These are phyloP conservation scores for Parauchenoglanis ngamensis DNA, from an alignment of 2,797 vertebrate genomes.

Conservation along the genomic window DNA sequence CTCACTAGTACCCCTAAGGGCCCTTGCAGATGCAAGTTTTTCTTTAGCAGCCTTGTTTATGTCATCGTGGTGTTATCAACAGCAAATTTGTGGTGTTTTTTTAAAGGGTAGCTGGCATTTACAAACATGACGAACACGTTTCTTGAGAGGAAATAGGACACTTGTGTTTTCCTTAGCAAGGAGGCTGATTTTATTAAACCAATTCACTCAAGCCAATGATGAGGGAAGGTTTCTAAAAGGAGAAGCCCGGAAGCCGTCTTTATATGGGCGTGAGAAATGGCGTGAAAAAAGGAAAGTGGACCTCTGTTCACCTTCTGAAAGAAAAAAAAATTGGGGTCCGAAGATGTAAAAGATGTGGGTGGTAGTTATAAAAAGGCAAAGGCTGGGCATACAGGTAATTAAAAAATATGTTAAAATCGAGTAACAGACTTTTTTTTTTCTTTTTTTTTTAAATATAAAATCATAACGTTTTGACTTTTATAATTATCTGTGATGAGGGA, in stretches of 20 bases:
- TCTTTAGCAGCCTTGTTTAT: slow-evolving; percentile 33
- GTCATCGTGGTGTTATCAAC: slow-evolving; percentile 29
- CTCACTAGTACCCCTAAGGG: slow-evolving; percentile 39
- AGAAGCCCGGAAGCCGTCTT: background rate
- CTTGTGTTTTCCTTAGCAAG: background rate
- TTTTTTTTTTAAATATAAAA: too few relatives aligned
- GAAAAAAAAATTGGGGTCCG: background rate
- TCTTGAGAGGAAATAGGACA: slow-evolving; percentile 19
- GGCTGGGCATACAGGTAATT: background rate
- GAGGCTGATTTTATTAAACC: slow-evolving; percentile 14
- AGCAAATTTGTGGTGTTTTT: slow-evolving; percentile 31
- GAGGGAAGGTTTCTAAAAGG: background rate
- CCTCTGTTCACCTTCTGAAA: too few relatives aligned
- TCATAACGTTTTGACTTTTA: background rate
- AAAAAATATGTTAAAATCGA: background rate
- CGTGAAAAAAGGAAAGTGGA: background rate
- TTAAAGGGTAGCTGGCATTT: slow-evolving; percentile 39
- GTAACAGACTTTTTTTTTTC: background rate
- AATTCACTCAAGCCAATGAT: slow-evolving; percentile 17
- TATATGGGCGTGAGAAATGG: background rate
- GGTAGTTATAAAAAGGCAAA: background rate
- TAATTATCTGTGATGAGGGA: background rate
- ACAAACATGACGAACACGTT: slow-evolving; percentile 27
- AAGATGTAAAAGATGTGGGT: background rate
- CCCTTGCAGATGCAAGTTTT: slow-evolving; percentile 35